A percentile compares a stretch with the other conserved stretches of the same genome.
These are phyloP conservation scores for Xiphophorus maculatus DNA, from an alignment of 2,113 vertebrate species.

Conservation along the genomic window DNA sequence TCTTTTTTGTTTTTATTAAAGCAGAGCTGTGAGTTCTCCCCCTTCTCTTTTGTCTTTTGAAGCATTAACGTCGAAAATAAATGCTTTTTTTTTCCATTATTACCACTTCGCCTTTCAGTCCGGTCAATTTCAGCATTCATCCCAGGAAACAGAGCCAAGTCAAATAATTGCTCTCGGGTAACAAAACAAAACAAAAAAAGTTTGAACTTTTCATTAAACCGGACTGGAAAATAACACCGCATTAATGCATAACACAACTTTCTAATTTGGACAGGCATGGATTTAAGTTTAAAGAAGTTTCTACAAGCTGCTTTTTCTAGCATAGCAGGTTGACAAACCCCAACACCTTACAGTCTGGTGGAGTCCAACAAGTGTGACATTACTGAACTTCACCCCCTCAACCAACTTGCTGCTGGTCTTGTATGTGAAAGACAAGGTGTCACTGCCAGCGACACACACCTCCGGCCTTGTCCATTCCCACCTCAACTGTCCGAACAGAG, in stretches of 20 bases:
- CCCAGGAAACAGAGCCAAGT: background rate
- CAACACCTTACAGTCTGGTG: constrained; percentile 15
- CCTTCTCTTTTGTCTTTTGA: background rate
- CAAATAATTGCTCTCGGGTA: background rate
- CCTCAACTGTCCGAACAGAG: constrained; percentile 19
- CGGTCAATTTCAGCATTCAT: background rate
- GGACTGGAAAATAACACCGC: background rate
- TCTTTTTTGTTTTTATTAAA: background rate
- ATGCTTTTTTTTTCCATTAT: background rate
- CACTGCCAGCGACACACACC: constrained; percentile 30
- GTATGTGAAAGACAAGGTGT: constrained; percentile 20
- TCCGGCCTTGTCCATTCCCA: constrained; percentile 31
- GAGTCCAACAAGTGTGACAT: constrained; percentile 16
- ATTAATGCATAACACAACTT: background rate
- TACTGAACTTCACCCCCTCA: constrained; percentile 19
- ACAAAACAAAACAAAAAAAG: background rate
- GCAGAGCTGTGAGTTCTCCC: background rate
- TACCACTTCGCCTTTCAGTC: background rate
- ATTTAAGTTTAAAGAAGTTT: background rate
- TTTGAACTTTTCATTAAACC: background rate
- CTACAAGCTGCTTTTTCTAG: background rate
- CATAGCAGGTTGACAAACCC: background rate
- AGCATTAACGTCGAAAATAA: background rate
- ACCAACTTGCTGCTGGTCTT: constrained; percentile 26
- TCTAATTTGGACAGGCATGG: background rate